Conservation (phyloP, 1,140 invertebrate species). For the Scaptomyza graminum region DNA sequence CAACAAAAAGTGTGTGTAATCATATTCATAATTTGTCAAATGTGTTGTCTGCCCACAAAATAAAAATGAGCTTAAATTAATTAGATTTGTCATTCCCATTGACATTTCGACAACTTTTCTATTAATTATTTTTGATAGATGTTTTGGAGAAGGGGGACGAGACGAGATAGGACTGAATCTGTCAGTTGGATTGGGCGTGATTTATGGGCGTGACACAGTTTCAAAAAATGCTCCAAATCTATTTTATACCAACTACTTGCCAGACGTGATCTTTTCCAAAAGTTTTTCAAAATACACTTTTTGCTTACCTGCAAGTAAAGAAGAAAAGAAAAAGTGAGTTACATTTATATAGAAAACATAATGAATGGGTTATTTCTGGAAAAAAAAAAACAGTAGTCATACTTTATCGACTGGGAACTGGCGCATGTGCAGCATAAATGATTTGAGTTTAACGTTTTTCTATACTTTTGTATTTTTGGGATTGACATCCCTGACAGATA, state of each 20-base stretch:
- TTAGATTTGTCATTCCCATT: constrained; percentile 79
- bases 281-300: constrained; percentile 5
- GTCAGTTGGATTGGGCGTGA: constrained; percentile 55
- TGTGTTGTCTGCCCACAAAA: neutral
- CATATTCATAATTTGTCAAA: constrained; percentile 74
- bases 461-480: constrained; percentile 16
- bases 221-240: constrained; percentile 67
- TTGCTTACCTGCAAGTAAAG: constrained; percentile 69
- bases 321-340: constrained; percentile 27
- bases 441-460: constrained; percentile 31
- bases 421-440: constrained; percentile 75
- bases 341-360: too few relatives aligned
- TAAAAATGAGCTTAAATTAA: constrained; percentile 57
- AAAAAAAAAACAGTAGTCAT: constrained; percentile 10
- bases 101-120: constrained; percentile 81
- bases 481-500: constrained; percentile 74
- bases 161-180: constrained; percentile 30
- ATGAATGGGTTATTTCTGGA: constrained; percentile 5
- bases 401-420: constrained; percentile 22
- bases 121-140: constrained; percentile 82
- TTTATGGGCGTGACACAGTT: constrained; percentile 74
- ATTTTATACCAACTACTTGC: constrained; percentile 6
- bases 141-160: constrained; percentile 13
- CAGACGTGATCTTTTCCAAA: constrained; percentile 6
- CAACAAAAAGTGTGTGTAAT: constrained; percentile 3